Evolutionary conservation across 2,888 invertebrate genomes (phyloP).

Genomic region (Rhagonycha lutea): DNA sequence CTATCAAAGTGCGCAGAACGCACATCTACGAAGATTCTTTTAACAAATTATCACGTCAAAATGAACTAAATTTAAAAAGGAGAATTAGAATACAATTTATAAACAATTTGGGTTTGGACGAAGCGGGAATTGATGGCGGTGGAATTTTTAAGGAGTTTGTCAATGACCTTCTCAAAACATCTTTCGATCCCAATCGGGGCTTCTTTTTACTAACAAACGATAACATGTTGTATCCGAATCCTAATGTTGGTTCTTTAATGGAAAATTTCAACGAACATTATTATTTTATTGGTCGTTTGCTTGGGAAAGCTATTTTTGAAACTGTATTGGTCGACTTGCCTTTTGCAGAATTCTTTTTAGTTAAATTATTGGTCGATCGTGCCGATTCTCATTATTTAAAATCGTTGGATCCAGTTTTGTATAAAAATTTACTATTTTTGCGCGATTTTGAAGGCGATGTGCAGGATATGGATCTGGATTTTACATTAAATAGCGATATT

Average conservation of each 20-base stretch:
- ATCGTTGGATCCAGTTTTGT: conserved; percentile 89
- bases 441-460: conserved; percentile 87
- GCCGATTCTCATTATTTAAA: conserved; percentile 87
- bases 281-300: conserved; percentile 90
- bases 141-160: conserved; percentile 96
- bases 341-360: conserved; percentile 93
- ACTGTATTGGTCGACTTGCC: conserved; percentile 93
- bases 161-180: conserved; percentile 89
- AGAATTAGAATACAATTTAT: conserved; percentile 88
- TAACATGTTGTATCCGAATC: conserved; percentile 95
- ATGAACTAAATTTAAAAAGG: conserved; percentile 84
- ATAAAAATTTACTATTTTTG: conserved; percentile 86
- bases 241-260: conserved; percentile 84
- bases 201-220: conserved; percentile 89
- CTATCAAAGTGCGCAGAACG: conserved; percentile 78
- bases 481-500: conserved; percentile 88
- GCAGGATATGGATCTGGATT: conserved; percentile 86
- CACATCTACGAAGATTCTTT: conserved; percentile 99
- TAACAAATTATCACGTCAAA: conserved; percentile 75
- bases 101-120: conserved; percentile 88
- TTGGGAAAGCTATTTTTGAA: conserved; percentile 96
- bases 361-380: conserved; percentile 80
- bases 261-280: conserved; percentile 89
- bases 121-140: conserved; percentile 97
- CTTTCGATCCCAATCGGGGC: conserved; percentile 95